Conservation (phyloP, 2,888 invertebrate species). For the Sisyra terminalis region DNA sequence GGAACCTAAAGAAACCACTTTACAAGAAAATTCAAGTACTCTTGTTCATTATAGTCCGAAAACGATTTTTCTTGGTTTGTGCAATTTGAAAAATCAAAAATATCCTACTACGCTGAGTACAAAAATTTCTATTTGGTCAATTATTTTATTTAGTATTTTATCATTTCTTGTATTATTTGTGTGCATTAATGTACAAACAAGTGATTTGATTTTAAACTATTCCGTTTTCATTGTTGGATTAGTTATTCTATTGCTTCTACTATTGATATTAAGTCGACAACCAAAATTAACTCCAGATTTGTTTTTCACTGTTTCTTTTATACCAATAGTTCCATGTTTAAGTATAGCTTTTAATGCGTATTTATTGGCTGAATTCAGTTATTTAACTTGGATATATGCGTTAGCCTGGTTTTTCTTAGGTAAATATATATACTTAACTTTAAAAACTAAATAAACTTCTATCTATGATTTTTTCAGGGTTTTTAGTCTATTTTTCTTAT, state of each 20-base stretch:
- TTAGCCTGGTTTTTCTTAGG: constrained; percentile 71
- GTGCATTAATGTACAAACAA: constrained; percentile 21
- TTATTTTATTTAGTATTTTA: constrained; percentile 36
- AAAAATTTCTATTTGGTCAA: constrained; percentile 43
- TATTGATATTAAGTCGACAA: constrained; percentile 49
- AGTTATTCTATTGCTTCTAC: constrained; percentile 33
- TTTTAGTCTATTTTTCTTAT: constrained; percentile 72
- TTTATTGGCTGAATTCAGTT: constrained; percentile 76
- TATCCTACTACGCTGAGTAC: constrained; percentile 47
- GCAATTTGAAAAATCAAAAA: constrained; percentile 55
- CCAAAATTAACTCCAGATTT: constrained; percentile 43
- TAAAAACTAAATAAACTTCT: neutral
- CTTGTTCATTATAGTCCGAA: too few species aligned
- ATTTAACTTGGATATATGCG: constrained; percentile 79
- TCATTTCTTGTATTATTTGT: constrained; percentile 34
- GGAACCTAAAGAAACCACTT: too few species aligned
- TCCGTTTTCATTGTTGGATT: constrained; percentile 16
- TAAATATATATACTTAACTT: constrained; percentile 17
- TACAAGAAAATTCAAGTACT: too few species aligned
- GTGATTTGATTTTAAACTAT: constrained; percentile 10
- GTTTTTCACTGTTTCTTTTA: constrained; percentile 72
- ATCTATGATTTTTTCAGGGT: constrained; percentile 36
- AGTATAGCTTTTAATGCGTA: constrained; percentile 80
- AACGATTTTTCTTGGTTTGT: constrained; percentile 35
- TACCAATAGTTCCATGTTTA: constrained; percentile 68